A percentile compares a stretch with the other conserved stretches of the same genome.
Conservation (phyloP, 1,140 invertebrate genomes). For the Temnothorax nylanderi region DNA sequence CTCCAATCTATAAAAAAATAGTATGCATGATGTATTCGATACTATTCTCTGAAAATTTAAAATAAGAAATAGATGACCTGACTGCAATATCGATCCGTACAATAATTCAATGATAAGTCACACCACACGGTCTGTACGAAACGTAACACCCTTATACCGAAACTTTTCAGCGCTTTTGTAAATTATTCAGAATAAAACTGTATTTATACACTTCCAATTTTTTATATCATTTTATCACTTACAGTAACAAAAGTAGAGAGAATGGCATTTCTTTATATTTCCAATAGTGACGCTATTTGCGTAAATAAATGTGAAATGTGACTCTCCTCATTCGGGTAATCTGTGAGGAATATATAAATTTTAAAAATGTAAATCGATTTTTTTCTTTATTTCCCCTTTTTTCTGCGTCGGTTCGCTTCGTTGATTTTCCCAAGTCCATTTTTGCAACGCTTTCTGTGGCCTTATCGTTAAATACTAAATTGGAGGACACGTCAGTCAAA, state of each 20-base stretch:
- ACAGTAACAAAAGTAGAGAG: neutral
- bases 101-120: neutral
- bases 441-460: slow-evolving; percentile 9
- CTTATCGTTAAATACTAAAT: slow-evolving; percentile 51
- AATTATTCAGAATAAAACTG: neutral
- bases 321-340: neutral
- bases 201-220: neutral
- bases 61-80: slow-evolving; percentile 24
- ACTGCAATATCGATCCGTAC: neutral
- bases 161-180: neutral
- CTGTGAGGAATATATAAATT: neutral
- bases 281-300: neutral
- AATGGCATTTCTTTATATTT: neutral
- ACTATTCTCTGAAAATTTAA: neutral
- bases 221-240: neutral
- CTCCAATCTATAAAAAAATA: neutral
- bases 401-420: slow-evolving; percentile 1
- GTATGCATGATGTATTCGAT: neutral
- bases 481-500: slow-evolving; percentile 50
- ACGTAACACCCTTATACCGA: neutral
- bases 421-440: neutral
- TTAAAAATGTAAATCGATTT: slow-evolving; percentile 4
- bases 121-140: neutral
- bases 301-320: neutral
- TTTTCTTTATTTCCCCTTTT: neutral